Evolutionary conservation across 2,888 invertebrate genomes (phyloP).

Genomic region (Gymnosoma rotundatum): DNA sequence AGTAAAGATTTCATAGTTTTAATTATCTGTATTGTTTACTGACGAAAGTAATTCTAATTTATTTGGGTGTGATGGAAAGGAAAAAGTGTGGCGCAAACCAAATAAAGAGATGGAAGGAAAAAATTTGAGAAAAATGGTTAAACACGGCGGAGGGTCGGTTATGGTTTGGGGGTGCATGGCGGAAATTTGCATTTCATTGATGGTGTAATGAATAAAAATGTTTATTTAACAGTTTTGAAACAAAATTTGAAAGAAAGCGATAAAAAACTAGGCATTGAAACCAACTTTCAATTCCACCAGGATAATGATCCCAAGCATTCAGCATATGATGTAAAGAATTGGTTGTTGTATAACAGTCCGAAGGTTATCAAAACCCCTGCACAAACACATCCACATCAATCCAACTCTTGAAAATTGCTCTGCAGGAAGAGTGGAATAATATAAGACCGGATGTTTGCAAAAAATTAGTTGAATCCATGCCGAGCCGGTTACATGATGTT

Average conservation of each 20-base stretch:
- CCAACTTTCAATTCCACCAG: no score
- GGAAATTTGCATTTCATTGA: no score
- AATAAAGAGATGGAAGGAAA: no score
- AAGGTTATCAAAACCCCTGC: conserved; percentile 30
- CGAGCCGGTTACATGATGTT: not conserved
- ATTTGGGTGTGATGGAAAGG: no score
- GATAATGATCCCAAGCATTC: no score
- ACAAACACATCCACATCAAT: not conserved
- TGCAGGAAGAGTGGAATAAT: conserved; percentile 7
- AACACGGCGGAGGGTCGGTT: not conserved
- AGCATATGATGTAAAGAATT: conserved; percentile 5
- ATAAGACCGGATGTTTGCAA: conserved; percentile 1
- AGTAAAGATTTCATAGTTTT: no score
- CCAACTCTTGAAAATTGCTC: not conserved
- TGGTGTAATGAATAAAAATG: conserved; percentile 11
- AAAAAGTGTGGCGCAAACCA: no score
- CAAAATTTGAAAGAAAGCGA: not conserved
- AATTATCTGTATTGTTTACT: no score
- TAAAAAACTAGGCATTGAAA: not conserved
- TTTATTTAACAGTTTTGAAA: conserved; percentile 24
- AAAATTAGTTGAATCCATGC: no score
- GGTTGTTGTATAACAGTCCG: conserved; percentile 19
- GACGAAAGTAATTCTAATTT: no score
- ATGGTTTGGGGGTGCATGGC: no score
- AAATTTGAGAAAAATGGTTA: not conserved